Evolutionary conservation across 2,888 invertebrate genomes (phyloP), one percentile per base, ranked within the genome.

Genomic region (Brachypterus glaber): DNA sequence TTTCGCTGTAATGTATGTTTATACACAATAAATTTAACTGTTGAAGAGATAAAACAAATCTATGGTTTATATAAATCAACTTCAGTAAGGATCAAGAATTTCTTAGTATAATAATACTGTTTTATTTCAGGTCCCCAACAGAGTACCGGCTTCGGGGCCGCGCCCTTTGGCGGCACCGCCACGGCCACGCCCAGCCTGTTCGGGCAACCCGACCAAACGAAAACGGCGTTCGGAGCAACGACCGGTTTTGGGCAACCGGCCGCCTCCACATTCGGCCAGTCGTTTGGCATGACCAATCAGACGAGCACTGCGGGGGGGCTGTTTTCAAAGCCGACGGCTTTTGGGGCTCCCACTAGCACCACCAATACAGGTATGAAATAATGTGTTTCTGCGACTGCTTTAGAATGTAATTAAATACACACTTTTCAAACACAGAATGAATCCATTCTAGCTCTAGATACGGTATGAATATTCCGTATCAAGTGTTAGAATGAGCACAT

Each of bases 181-280:
- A 57, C 54, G 42, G 66, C 63, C 52, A 66, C 63, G 51, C 68
- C 65, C 4, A 52, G 64, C 1, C 54, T 75, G 2, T 81, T 80
- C 60, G 76, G 74, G 14, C 51, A 48, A 27, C 13, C 49, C 5
- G 54, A 54, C 38, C 72, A 72, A 44, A 51, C 51, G 14, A 58
- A 58, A 41, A 35, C 53, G 7, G 51, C 48, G 7, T 59, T 79
- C 58, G 73, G 74, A 24, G 59, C 69, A 17, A 63, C 72, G 1
- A 63, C 72, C 0, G 61, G 66, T 1, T 74, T 75, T 57, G 73
- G 72, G 0, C 55, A 55, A 40, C 42, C 36, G 31, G 58, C 67
- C 0, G 56, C 69, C 7, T 24, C 38, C 12, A 56, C 69, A 5
- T 21, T 37, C 13, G 46, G 37, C 30, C 0, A 65, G 62, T 69